phyloP scores from a whole-genome alignment of 2,888 invertebrate genomes.

The Timandra comae region DNA sequence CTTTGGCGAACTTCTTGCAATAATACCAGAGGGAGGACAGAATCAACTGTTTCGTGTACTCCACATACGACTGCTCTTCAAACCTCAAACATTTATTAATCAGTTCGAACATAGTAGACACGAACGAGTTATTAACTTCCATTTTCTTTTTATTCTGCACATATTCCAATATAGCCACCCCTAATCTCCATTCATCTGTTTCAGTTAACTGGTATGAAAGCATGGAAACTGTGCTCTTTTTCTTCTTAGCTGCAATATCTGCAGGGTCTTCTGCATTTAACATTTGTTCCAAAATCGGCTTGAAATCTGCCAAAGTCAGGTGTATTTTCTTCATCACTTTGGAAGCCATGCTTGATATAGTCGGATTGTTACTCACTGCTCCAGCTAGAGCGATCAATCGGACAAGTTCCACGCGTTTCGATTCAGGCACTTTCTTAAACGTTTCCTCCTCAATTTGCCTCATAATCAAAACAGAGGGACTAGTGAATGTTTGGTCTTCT shows the following conservation, averaged over 20 bases:
- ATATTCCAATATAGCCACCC: conserved; percentile 87
- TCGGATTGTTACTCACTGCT: conserved; percentile 76
- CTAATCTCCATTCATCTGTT: conserved; percentile 84
- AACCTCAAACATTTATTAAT: conserved; percentile 86
- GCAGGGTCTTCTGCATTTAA: conserved; percentile 62
- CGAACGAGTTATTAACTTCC: conserved; percentile 78
- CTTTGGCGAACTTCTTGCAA: conserved; percentile 76
- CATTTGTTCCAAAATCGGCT: conserved; percentile 78
- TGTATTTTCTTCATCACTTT: conserved; percentile 81
- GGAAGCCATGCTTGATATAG: conserved; percentile 77
- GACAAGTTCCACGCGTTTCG: conserved; percentile 65
- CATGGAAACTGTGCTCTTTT: conserved; percentile 56
- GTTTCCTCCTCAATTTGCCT: conserved; percentile 75
- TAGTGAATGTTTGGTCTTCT: conserved; percentile 45
- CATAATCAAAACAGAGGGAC: conserved; percentile 70
- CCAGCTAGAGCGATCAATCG: conserved; percentile 73
- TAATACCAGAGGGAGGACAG: conserved; percentile 86
- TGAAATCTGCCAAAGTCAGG: conserved; percentile 78
- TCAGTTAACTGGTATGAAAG: conserved; percentile 79
- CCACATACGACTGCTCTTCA: conserved; percentile 88
- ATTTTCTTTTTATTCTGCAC: conserved; percentile 91
- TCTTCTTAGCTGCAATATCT: conserved; percentile 49
- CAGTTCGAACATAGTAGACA: conserved; percentile 86
- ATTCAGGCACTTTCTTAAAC: conserved; percentile 66
- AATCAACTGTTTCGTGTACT: conserved; percentile 92